Base-by-base conservation (phyloP, 2,888 invertebrate species). In the Nysson spinosus region DNA sequence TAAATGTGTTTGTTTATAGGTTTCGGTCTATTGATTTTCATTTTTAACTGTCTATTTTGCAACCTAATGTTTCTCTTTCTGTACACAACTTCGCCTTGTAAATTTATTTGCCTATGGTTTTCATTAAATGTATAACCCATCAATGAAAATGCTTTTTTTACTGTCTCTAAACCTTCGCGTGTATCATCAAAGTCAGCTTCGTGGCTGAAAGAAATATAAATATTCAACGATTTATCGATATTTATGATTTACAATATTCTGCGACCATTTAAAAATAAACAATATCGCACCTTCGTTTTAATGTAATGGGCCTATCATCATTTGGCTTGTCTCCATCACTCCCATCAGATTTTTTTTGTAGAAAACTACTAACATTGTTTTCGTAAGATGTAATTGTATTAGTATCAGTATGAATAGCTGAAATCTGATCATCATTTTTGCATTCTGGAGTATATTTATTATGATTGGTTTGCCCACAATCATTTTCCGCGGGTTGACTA, bases 81-180 rank as follows among this genome's bases (percentile, higher is more conserved):
- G 79, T 92, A 93, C 34, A 91, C 89, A 5, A 93, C 89, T 69
- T 90, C 89, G 0, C 93, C 93, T 72, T 85, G 83, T 11, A 85
- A 71, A 69, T 83, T 85, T 54, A 60, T 75, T 69, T 83, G 78
- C 34, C 76, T 75, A 52, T 82, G 61, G 69, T 80, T 75, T 42
- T 83, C 74, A 26, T 81, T 81, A 56, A 82, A 84, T 19, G 83
- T 81, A 62, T 83, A 87, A 0, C 93, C 93, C 90, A 93, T 91
- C 54, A 92, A 85, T 72, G 90, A 89, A 76, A 93, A 92, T 0
- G 93, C 92, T 9, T 89, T 89, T 74, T 91, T 91, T 9, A 93
- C 90, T 56, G 90, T 89, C 63, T 91, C 89, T n/a, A 86, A 69
- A 43, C 85, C 85, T n/a, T 88, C 84, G 2, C 83, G 84, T n/a